Evolutionary conservation across 2,888 invertebrate species (phyloP), one percentile per base, ranked within the genome.

Genomic region (Nasonovia ribisnigri): DNA sequence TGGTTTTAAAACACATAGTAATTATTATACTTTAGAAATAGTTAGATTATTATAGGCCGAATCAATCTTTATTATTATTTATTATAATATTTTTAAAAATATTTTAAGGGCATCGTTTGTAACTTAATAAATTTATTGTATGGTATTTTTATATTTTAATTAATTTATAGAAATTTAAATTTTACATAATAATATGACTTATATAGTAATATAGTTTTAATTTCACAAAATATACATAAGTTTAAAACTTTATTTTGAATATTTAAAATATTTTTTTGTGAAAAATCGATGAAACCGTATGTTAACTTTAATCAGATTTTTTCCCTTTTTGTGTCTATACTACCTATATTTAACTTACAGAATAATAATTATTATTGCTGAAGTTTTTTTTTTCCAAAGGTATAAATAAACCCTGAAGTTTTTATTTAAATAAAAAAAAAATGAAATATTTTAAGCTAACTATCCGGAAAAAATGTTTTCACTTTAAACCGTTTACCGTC

Each of bases 401-500:
- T 46, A 87, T 16, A 43, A 87, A 92, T 57, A 36, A 87, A 36
- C n/a, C 20, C 46, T 13, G n/a, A 13, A 8, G 42, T 36, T 91
- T 91, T 60, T 57, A 26, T 29, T 57, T 42, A 88, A 87, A 91
- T 20, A 57, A 77, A 84, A 84, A 54, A 84, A 54, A 86, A 29
- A n/a, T 46, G 13, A 87, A 88, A 92, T 88, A 88, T 88, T 92
- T 92, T 48, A 48, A 87, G 60, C 87, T 87, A 92, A 92, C 92
- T 92, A 92, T 92, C 88, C 54, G 84, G 88, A 84, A 92, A 54
- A 54, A 92, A 92, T 84, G 92, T 89, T 92, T 92, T 92, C 43
- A 92, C 89, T 92, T 92, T 88, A 92, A 92, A 92, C 88, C 92
- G 43, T 92, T 92, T 92, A 92, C 92, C 67, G 67, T 92, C 87